phyloP scores from a whole-genome alignment of 2,113 vertebrate genomes.

The Rhea americana region DNA sequence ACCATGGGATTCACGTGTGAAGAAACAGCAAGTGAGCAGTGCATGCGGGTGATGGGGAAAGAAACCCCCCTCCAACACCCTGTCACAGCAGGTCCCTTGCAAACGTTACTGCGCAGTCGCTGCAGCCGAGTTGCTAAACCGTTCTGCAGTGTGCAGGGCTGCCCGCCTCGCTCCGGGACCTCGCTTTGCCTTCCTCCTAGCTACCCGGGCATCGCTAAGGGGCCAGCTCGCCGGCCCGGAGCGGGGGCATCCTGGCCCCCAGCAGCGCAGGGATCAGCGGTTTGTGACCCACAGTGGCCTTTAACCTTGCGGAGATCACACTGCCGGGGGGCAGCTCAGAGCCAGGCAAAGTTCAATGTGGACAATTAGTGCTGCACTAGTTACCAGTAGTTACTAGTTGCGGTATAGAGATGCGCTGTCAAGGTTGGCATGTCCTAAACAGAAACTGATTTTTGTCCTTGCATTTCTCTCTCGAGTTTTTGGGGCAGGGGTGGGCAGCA shows the following conservation, averaged over 20 bases:
- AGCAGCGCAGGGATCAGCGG: fast-evolving
- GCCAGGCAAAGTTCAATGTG: neutral
- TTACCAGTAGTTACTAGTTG: neutral
- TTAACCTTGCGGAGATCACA: fast-evolving
- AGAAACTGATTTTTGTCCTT: conserved; percentile 7
- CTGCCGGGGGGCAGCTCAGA: neutral
- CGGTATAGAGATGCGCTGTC: neutral
- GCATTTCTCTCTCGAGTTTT: neutral
- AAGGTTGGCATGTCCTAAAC: neutral
- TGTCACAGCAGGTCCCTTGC: neutral
- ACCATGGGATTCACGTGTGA: no score
- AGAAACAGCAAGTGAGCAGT: no score
- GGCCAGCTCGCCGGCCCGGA: no score
- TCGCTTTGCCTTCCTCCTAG: neutral
- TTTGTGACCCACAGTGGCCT: neutral
- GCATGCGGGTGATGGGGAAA: no score
- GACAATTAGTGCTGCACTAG: conserved; percentile 39
- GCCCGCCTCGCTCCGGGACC: no score
- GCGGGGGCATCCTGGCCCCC: no score
- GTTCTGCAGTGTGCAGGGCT: no score
- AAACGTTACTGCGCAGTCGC: neutral
- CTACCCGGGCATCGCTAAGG: neutral
- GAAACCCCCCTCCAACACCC: no score
- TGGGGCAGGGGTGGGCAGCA: neutral
- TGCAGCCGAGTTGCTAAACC: no score